Evolutionary conservation across 2,888 invertebrate genomes (phyloP), one percentile per base, ranked within the genome.

Genomic region (Heliothis peltigera): DNA sequence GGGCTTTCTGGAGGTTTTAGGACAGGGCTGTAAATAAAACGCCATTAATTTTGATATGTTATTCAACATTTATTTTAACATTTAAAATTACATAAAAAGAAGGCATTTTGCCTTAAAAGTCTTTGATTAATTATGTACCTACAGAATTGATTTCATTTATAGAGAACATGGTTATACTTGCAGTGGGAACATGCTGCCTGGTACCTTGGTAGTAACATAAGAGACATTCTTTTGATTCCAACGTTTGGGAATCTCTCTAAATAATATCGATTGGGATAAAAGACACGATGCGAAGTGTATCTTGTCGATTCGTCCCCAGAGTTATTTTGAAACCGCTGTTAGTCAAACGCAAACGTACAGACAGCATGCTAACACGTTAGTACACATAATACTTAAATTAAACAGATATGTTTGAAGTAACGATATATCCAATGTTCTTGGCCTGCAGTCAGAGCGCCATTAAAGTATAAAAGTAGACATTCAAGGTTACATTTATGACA

Each of bases 41-140:
- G 81, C 68, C 46, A 62, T 49, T 70, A 2, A 49, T 64, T 82
- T 87, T 90, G 91, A 92, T 92, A 93, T 93, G 92, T 92, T 92
- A 91, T 84, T 91, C 90, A 94, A 94, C 93, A 93, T 93, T 94
- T 94, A 93, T 92, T 92, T 91, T 93, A 94, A 94, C 94, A 93
- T 93, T 94, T 92, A 94, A 94, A 93, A 94, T 93, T 90, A 93
- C 93, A 94, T 94, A 94, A 93, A 94, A 94, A 94, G 93, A 87
- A 93, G 94, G 93, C 94, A 83, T 91, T 88, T 75, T 88, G 92
- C 93, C 94, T 88, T 77, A 91, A 92, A 93, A 93, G 93, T 94
- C 93, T 94, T 94, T 90, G 87, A 90, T 89, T 92, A 91, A 86
- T 86, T 87, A 88, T 84, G 87, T 89, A 51, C 89, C 91, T 92